Base-by-base conservation (phyloP, 1,140 invertebrate species). In the Lordiphosa collinella region DNA sequence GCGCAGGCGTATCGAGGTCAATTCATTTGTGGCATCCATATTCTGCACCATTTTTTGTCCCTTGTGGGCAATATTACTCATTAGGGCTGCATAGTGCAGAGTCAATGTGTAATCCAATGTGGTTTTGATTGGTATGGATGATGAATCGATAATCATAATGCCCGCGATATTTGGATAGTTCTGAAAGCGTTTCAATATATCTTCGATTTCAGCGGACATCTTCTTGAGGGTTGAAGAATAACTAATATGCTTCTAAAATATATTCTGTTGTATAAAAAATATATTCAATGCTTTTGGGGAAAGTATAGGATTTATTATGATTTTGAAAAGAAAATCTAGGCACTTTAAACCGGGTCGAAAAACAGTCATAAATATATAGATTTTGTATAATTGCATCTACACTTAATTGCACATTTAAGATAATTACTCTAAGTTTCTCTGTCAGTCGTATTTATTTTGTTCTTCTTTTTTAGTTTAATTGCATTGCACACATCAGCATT, bases 1-100 rank as follows among this genome's bases (percentile, higher is more conserved):
- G 70, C 96, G 90, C 38, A 98, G 92, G 31, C 97, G 91, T 7
- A 98, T 84, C 74, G 95, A 95, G 3, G 93, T 93, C 31, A 96
- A 89, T 71, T 96, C 95, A 88, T 96, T 95, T 2, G 91, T 91
- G 8, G 93, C 92, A 79, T 96, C 95, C 58, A 96, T 76, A 46
- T 95, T 95, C 67, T 93, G 85, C 0, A 95, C 92, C 14, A 93
- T 92, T 49, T 91, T 91, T 43, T 93, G 91, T 2, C 93, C 93
- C 89, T 94, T 94, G 10, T 92, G 91, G 2, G 92, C 89, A 8
- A 96, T 82, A 10, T 92, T 91, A 35, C 91, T 91, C 66, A 95
- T 90, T 2, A 4, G 87, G 0, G 92, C 92, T 9, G 94, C 92
- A 84, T 95, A 95, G 64, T 95, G 93, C 0, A 93, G 91, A 4